Evolutionary conservation across 2,888 invertebrate species (phyloP).

Genomic region (Epinotia bilunana): DNA sequence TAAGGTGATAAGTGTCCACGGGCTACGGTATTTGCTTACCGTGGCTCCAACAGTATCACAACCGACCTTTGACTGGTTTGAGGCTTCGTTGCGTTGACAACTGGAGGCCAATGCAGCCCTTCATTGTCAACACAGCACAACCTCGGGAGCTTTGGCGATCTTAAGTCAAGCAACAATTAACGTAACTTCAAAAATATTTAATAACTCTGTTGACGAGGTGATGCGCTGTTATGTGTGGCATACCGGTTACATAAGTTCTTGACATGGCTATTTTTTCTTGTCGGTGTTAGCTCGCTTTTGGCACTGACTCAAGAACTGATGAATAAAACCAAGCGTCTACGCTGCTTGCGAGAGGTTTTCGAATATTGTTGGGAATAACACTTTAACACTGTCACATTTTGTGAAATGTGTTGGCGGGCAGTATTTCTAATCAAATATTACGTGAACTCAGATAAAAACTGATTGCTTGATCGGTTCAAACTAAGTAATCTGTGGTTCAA

Average conservation of each 20-base stretch:
- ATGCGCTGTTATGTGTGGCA: conserved; percentile 36
- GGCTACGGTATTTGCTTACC: no score
- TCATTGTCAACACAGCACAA: no score
- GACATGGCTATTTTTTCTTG: conserved; percentile 80
- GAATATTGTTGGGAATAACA: conserved; percentile 35
- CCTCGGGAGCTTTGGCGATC: no score
- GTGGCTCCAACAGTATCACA: no score
- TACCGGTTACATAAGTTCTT: conserved; percentile 52
- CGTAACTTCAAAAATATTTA: conserved; percentile 28
- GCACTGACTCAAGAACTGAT: conserved; percentile 72
- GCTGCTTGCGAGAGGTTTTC: conserved; percentile 44
- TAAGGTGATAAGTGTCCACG: no score
- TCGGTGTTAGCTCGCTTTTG: conserved; percentile 73
- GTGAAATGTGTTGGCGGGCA: conserved; percentile 21
- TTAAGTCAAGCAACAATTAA: conserved; percentile 4
- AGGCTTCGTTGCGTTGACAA: no score
- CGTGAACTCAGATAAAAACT: background rate
- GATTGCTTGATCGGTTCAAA: background rate
- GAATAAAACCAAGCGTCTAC: conserved; percentile 54
- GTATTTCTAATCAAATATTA: conserved; percentile 15
- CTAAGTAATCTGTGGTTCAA: conserved; percentile 17
- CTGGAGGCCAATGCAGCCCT: no score
- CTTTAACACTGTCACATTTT: conserved; percentile 33
- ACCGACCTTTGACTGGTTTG: no score
- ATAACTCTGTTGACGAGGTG: conserved; percentile 34